Conservation (phyloP, 2,113 vertebrate species). For the Phrynocephalus versicolor region DNA sequence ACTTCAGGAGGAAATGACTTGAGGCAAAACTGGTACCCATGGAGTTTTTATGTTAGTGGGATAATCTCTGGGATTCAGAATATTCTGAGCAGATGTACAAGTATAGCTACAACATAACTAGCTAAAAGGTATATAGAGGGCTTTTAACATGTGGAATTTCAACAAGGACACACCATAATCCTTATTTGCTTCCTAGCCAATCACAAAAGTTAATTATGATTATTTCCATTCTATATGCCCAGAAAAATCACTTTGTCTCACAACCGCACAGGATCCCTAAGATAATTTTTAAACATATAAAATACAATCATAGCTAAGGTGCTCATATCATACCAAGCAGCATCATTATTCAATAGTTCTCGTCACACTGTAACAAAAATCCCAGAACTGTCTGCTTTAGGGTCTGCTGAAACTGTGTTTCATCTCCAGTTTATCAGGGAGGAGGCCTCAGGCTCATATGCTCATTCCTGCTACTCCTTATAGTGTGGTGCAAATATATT, state of each 20-base stretch:
- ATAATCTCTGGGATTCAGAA: constrained; percentile 23
- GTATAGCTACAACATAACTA: not conserved
- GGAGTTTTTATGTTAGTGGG: constrained; percentile 1
- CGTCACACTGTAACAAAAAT: not conserved
- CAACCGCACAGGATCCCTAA: not conserved
- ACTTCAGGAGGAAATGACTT: not conserved
- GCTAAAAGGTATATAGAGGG: constrained; percentile 35
- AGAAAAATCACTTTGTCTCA: not conserved
- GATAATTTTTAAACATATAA: not conserved
- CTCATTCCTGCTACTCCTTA: not conserved
- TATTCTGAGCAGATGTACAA: not conserved
- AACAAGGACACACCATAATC: constrained; percentile 21
- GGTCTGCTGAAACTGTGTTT: not conserved
- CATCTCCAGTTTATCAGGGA: not conserved
- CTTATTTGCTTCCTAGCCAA: not conserved
- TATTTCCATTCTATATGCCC: not conserved
- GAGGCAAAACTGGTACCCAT: not conserved
- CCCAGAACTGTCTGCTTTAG: not conserved
- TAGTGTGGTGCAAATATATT: not conserved
- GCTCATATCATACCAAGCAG: too few species aligned
- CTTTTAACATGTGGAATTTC: constrained; percentile 38
- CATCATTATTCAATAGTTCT: too few species aligned
- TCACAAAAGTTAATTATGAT: not conserved
- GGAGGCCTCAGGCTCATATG: not conserved
- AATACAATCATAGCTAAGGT: not conserved